A percentile compares a stretch with the other conserved stretches of the same genome.
These are phyloP conservation scores for Calephelis virginiensis DNA, from an alignment of 1,140 invertebrate species.

Conservation along the genomic window DNA sequence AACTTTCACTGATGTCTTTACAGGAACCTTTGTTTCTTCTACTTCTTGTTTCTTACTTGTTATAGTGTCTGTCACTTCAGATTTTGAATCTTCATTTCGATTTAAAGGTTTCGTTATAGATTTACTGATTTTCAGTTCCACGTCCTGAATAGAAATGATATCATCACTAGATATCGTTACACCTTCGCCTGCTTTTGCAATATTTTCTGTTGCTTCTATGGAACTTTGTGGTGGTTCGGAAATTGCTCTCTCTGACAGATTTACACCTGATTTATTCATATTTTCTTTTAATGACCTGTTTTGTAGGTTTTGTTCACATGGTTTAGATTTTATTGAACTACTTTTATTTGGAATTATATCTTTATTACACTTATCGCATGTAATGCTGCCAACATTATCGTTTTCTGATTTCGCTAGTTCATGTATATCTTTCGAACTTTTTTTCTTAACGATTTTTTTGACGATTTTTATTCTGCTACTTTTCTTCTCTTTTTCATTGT, in stretches of 20 bases:
- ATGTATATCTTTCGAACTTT: constrained; percentile 13
- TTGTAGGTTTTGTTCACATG: neutral
- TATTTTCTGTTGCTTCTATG: neutral
- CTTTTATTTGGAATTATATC: constrained; percentile 14
- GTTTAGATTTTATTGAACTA: neutral
- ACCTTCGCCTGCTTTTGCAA: neutral
- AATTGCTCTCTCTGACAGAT: neutral
- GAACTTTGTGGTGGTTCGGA: neutral
- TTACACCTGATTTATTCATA: neutral
- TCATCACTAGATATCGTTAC: neutral
- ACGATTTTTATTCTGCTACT: constrained; percentile 1
- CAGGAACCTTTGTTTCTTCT: constrained; percentile 20
- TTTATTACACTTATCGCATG: constrained; percentile 21
- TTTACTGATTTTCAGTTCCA: neutral
- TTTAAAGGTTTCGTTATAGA: neutral
- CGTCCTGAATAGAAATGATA: neutral
- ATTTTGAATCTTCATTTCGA: neutral
- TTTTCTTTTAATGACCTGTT: neutral
- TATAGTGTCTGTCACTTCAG: neutral
- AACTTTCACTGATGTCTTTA: constrained; percentile 70
- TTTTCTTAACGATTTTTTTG: neutral
- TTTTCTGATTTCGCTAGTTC: constrained; percentile 30
- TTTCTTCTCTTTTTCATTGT: neutral
- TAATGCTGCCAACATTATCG: constrained; percentile 28
- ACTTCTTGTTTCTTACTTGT: constrained; percentile 5